phyloP scores from a whole-genome alignment of 1,140 invertebrate genomes.

The Drosophila nigromelanica region DNA sequence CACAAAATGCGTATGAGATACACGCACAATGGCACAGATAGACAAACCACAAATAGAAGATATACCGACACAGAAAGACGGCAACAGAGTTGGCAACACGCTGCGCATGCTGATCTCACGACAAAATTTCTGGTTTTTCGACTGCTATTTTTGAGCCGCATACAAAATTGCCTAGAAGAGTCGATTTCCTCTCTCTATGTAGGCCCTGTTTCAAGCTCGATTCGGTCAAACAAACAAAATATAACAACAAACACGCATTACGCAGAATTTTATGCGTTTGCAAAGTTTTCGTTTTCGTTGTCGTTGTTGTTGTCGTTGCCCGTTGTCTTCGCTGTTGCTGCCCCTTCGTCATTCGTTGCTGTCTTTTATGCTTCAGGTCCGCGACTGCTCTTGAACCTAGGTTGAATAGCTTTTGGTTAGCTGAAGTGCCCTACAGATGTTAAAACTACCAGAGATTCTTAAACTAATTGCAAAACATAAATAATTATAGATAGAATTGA shows the following conservation, averaged over 20 bases:
- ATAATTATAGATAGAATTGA: not conserved
- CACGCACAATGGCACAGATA: conserved; percentile 19
- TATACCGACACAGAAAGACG: conserved; percentile 25
- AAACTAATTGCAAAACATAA: conserved; percentile 10
- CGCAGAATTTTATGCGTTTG: conserved; percentile 81
- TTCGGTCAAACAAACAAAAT: conserved; percentile 57
- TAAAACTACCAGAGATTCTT: conserved; percentile 3
- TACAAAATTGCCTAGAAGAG: conserved; percentile 29
- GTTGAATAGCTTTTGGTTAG: conserved; percentile 30
- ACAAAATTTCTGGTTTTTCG: conserved; percentile 33
- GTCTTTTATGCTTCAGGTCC: conserved; percentile 54
- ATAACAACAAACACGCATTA: conserved; percentile 42
- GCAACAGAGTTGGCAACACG: conserved; percentile 42
- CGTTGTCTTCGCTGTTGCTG: conserved; percentile 24
- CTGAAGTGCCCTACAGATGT: conserved; percentile 33
- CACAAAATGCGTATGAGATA: conserved; percentile 69
- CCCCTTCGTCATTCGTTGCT: conserved; percentile 55
- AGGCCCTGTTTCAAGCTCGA: conserved; percentile 46
- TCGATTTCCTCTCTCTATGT: conserved; percentile 28
- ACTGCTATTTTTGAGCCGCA: conserved; percentile 46
- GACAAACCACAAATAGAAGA: not conserved
- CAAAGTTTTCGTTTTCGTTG: conserved; percentile 77
- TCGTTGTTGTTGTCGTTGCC: conserved; percentile 64
- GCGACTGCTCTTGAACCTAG: conserved; percentile 11
- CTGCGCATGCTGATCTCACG: conserved; percentile 73